Evolutionary conservation across 2,888 invertebrate genomes (phyloP), one percentile per base, ranked within the genome.

Genomic region (Rhamnusium bicolor): DNA sequence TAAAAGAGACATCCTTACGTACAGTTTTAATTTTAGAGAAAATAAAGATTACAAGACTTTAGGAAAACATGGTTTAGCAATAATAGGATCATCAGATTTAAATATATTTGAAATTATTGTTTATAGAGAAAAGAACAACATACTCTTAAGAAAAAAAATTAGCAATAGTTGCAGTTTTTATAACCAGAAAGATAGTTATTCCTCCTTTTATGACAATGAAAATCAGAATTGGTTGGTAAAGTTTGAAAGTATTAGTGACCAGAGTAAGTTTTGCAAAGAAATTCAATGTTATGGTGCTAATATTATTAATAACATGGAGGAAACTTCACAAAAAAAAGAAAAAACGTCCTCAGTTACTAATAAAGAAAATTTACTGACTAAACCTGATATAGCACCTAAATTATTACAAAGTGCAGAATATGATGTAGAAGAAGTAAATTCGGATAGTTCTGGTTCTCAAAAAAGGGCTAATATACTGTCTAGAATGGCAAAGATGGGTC

Each of bases 401-500:
- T 71, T 66, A 12, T 18, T n/a, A 19, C n/a, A n/a, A 65, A 19
- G 14, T 27, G n/a, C 27, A 12, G 49, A 69, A 29, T 54, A 24
- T 16, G 51, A 56, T 47, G 51, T 49, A 51, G 18, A 63, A 27
- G 51, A 61, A 40, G 46, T 49, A 29, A 68, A 74, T 18, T 80
- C 83, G 4, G 83, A 83, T 75, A 80, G 74, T 61, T 79, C 83
- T 4, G 77, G 75, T 32, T 77, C 78, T 53, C 74, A 78, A 71
- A 81, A 82, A 32, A 90, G 89, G 82, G 89, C 89, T 10, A 87
- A 89, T 69, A 89, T 91, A 73, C 85, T 92, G 65, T 88, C 90
- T 7, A 86, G 91, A 77, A 91, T 92, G 88, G 90, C 91, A 0
- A 90, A 90, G 88, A 89, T 92, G 89, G 92, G 91, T 0, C 89